Evolutionary conservation across 2,113 vertebrate species (phyloP), one percentile per base, ranked within the genome.

Genomic region (Campylorhamphus procurvoides): DNA sequence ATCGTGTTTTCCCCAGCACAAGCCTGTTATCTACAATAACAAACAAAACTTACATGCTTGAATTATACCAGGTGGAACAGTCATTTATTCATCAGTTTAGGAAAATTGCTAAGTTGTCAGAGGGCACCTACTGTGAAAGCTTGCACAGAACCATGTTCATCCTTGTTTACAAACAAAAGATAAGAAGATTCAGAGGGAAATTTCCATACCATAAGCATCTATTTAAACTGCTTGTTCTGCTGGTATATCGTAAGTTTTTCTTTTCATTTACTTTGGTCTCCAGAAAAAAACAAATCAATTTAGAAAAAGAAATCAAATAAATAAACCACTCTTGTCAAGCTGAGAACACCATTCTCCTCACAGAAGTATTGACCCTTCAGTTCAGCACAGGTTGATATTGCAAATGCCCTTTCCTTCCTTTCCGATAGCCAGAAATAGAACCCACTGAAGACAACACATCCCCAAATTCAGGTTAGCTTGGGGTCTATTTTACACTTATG

Each of bases 41-140:
- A 95, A 95, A 90, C 53, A 91, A 71, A 86, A 78, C 86, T 83
- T 94, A 62, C 60, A 82, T 69, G 80, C 84, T 71, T 92, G 63
- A 86, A 89, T 92, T 87, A 87, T 71, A 84, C 42, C 74, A 95
- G 66, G 77, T 82, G 66, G 71, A 96, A 81, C 89, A 96, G 89
- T 76, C 83, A 94, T 94, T 97, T 95, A 94, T 96, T 94, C 74
- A 80, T 84, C 76, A 90, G 37, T 74, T 89, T 94, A 60, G 80
- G 83, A 87, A 96, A 97, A 94, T 72, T 76, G 67, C 68, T 74
- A 93, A 53, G 85, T 71, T 89, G 82, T 97, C 85, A 92, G 91
- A 92, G 94, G 86, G 93, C 72, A 95, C 82, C 91, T 93, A 78
- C 94, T 84, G 94, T 93, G 89, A 93, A 64, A n/a, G 22, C 69